Base-by-base conservation (phyloP, 2,797 vertebrate genomes). In the Clarias platycephalus region DNA sequence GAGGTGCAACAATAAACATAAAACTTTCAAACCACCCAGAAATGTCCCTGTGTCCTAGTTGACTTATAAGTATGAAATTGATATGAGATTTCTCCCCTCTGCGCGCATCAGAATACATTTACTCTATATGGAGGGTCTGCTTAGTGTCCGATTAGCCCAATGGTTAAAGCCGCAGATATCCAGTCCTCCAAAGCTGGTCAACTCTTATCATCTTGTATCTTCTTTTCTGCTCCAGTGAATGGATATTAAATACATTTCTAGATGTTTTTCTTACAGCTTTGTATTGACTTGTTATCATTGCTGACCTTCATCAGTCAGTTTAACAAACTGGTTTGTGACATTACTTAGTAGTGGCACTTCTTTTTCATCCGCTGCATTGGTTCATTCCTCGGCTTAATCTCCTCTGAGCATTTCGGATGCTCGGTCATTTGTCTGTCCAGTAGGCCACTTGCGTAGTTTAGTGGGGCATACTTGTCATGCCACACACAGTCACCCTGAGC, bases 221-320 rank as follows among this genome's bases (percentile, higher is more conserved):
- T 67, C 63, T 68, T 64, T 34, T 81, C 64, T 81, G 80, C 12
- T 49, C 44, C 49, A 81, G 64, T 81, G 80, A 81, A 64, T 81
- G 80, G 57, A 37, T 81, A 68, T 70, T 81, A 55, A 5, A 68
- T 81, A 66, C 49, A 57, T 67, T 22, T 81, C 2, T 62, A 75
- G 13, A 22, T 37, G 10, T 10, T 78, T 34, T 34, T 58, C n/a
- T 40, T 28, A 10, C 53, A 55, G 44, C 28, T 31, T 68, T 37
- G 28, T 37, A 57, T 57, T 15, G 26, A 44, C 24, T 81, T 68
- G 37, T 68, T 31, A 12, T 34, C 4, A 4, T 34, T 55, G 5
- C 49, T 68, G 37, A 26, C 28, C 26, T 58, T 81, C 49, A 34
- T 68, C 79, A 57, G 64, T 13, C 53, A 57, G 64, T n/a, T 81